Base-by-base conservation (phyloP, 2,888 invertebrate species). In the Eilema griseolum region DNA sequence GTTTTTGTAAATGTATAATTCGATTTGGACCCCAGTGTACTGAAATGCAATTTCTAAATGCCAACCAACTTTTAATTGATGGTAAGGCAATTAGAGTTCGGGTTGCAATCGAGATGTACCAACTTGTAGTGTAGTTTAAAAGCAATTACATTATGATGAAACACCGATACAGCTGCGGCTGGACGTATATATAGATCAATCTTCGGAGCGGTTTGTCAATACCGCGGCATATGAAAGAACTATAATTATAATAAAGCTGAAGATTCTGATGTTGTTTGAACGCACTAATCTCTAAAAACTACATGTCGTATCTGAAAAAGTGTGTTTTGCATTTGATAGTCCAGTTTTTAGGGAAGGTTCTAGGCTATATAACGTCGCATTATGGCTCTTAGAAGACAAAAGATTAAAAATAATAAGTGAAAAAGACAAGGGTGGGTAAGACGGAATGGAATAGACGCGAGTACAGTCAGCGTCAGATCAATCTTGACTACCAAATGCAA, bases 21-120 rank as follows among this genome's bases (percentile, higher is more conserved):
- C 33, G 66, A 24, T 56, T 46, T 57, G 41, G 20, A 67, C 23
- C 61, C 64, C 59, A 46, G 67, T 75, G 71, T 64, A 73, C 33
- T 69, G 72, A 72, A 78, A 75, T 79, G 77, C 78, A 80, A 79
- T 80, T 76, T 73, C 75, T 73, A 80, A 82, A 77, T 71, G 77
- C 61, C 69, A 75, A 61, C 64, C 66, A 79, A 82, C 69, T 82
- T 82, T 80, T 73, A 81, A 81, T 81, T 82, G 80, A 76, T 73
- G 74, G 61, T 68, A 77, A 79, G 57, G 73, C 74, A 79, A 80
- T 82, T 76, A 77, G 57, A 75, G 67, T 76, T 71, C 52, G 56
- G 28, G 57, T n/a, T 72, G 79, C 79, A 73, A 76, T 76, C 67
- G 78, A 78, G 73, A 73, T 71, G 63, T 70, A 72, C 41, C 46